Base-by-base conservation (phyloP, 2,797 vertebrate genomes). In the Clarias laeviceps region DNA sequence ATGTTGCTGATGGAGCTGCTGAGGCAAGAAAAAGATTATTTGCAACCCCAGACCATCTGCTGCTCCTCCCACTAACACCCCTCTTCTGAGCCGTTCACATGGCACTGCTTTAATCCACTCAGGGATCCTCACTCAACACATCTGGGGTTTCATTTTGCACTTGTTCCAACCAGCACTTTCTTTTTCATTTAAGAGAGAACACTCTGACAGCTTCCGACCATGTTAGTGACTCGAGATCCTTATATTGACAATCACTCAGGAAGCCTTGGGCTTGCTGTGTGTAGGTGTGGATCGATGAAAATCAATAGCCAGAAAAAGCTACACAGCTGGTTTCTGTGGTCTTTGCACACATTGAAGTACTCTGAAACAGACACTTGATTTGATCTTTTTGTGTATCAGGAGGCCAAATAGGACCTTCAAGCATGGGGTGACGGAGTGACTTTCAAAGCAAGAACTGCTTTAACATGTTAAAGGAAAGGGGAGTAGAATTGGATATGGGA, bases 291-390 rank as follows among this genome's bases (percentile, higher is more conserved):
- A 72, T 73, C 76, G n/a, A 73, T 85, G 22, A 24, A 34, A 27
- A 85, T 81, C 78, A 85, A 81, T 73, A 85, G 57, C 68, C 20
- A 70, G 84, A 69, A 66, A 20, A 84, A 77, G 7, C 72, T 37
- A 32, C 2, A 57, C 18, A 59, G 64, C 29, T 76, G 6, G 12
- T 20, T 79, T 61, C n/a, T 68, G 27, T 77, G 29, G 59, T 76
- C 22, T 24, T 84, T 27, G 32, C 34, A 40, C 40, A 76, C 45
- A 74, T 32, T 29, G 54, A 62, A 24, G 7, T 34, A 22, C 18
- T 18, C 9, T 22, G 18, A 57, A 77, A 77, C 32, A 27, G 15
- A 27, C 45, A 74, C 45, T 54, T 17, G 72, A n/a, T 70, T 69
- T 34, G 68, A 40, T 70, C 68, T 70, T 18, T 37, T 70, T 24